Evolutionary conservation across 2,797 vertebrate genomes (phyloP).

Genomic region (Sebastiscus tertius): DNA sequence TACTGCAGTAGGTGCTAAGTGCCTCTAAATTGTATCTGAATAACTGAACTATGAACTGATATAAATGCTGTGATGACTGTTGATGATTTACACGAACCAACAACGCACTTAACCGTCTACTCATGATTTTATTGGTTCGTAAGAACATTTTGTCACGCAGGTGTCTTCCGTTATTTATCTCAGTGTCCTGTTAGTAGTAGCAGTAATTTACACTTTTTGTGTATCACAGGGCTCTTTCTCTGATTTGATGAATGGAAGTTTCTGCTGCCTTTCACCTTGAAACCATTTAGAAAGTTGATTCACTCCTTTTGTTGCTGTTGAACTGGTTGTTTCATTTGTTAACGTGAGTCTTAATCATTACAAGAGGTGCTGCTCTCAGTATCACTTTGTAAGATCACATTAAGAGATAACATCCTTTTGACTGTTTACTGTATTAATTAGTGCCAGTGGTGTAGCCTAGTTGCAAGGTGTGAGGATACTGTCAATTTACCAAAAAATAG

Average conservation of each 20-base stretch:
- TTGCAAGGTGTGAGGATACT: background rate
- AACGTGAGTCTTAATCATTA: background rate
- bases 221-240: background rate
- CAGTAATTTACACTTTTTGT: background rate
- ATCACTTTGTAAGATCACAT: background rate
- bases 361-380: background rate
- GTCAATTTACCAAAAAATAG: background rate
- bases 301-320: background rate
- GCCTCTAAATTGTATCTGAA: conserved; percentile 11
- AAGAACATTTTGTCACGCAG: background rate
- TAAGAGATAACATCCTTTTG: background rate
- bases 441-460: background rate
- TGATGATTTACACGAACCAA: conserved; percentile 10
- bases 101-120: conserved; percentile 5
- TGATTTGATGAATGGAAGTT: background rate
- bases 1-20: conserved; percentile 20
- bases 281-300: background rate
- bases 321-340: background rate
- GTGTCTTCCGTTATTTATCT: conserved; percentile 16
- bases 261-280: background rate
- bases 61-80: conserved; percentile 4
- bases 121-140: background rate
- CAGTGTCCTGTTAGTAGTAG: background rate
- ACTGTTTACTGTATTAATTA: background rate
- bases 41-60: conserved; percentile 1